Conservation (phyloP, 2,113 vertebrate genomes). For the Baryphthengus martii region DNA sequence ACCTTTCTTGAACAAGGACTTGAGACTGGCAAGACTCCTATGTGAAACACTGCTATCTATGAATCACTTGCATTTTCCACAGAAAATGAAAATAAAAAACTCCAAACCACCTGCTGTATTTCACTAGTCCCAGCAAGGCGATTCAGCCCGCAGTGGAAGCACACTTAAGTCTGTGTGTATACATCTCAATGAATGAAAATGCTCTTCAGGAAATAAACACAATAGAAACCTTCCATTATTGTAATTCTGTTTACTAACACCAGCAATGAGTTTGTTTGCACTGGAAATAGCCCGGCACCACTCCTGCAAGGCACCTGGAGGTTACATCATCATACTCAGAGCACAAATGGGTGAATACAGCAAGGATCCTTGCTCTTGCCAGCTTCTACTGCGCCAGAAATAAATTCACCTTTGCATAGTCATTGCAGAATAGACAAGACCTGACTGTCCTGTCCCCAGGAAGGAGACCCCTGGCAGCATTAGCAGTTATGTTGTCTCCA, state of each 20-base stretch:
- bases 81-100: not conserved
- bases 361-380: not conserved
- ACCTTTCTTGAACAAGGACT: not conserved
- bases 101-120: not conserved
- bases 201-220: slow-evolving; percentile 64
- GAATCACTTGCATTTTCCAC: not conserved
- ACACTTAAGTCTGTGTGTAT: not conserved
- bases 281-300: slow-evolving; percentile 34
- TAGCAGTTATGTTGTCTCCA: not conserved
- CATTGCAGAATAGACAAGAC: not conserved
- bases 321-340: slow-evolving; percentile 16
- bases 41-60: not conserved
- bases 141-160: not conserved
- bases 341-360: not conserved
- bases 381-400: not conserved
- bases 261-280: slow-evolving; percentile 38
- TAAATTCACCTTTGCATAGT: not conserved
- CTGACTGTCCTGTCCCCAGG: not conserved
- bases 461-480: not conserved
- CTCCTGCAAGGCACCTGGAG: slow-evolving; percentile 51
- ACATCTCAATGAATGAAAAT: slow-evolving; percentile 47
- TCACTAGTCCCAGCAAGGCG: not conserved
- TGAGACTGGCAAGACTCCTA: not conserved
- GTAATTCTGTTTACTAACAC: slow-evolving; percentile 57
- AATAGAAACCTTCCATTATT: slow-evolving; percentile 55